Evolutionary conservation across 2,113 vertebrate species (phyloP).

Genomic region (Lepisosteus osseus): DNA sequence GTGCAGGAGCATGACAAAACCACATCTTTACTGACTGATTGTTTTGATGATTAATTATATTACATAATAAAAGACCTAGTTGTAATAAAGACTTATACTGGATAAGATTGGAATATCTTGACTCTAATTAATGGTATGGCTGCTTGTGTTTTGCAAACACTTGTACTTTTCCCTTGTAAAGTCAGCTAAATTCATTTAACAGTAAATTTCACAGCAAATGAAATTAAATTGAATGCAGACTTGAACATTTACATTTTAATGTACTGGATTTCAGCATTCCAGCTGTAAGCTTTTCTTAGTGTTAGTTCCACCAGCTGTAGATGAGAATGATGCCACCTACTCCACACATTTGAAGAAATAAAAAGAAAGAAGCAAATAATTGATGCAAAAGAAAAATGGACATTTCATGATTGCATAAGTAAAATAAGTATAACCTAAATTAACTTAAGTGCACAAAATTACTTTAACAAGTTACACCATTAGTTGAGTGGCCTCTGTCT

Average conservation of each 20-base stretch:
- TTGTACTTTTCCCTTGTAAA: constrained; percentile 25
- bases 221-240: constrained; percentile 58
- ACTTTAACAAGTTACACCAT: too few relatives aligned
- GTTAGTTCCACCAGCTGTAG: neutral
- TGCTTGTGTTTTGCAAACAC: constrained; percentile 5
- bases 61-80: neutral
- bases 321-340: neutral
- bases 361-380: too few relatives aligned
- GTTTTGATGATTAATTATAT: too few relatives aligned
- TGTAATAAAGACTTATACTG: neutral
- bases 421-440: too few relatives aligned
- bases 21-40: too few relatives aligned
- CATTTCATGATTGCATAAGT: too few relatives aligned
- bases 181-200: constrained; percentile 56
- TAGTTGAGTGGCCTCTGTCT: too few relatives aligned
- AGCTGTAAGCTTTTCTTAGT: constrained; percentile 36
- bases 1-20: too few relatives aligned
- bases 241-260: constrained; percentile 45
- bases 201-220: constrained; percentile 60
- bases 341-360: too few relatives aligned
- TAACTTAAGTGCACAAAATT: too few relatives aligned
- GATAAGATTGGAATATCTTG: neutral
- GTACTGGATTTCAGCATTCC: constrained; percentile 49
- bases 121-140: too few relatives aligned
- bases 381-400: too few relatives aligned